Evolutionary conservation across 2,888 invertebrate genomes (phyloP), one percentile per base, ranked within the genome.

Genomic region (Epistrophe grossulariae): DNA sequence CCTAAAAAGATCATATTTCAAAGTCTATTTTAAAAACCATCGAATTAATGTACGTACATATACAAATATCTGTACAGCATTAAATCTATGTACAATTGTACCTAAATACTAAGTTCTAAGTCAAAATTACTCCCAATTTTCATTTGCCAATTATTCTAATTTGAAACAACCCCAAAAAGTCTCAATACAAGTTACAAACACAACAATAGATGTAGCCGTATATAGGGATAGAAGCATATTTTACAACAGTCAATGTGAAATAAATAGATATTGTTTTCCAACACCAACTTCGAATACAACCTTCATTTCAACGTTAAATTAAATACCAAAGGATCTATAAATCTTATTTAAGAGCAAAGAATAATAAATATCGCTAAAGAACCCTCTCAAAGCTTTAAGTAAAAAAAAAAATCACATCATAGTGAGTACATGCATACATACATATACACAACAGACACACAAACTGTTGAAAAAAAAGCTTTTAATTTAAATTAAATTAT

Each of bases 401-500:
- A 60, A 10, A 38, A 60, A 62, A 60, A 11, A 40, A 60, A 62
- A 43, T 15, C 19, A 62, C 24, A 62, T 62, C 40, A 62, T 15
- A 62, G n/a, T 28, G 31, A n/a, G 28, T 31, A 31, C 0, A 31
- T 5, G 5, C 5, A 31, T 31, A 31, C 31, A 31, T 31, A 31
- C 31, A 31, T 31, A 31, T 31, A 31, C 2, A 57, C 52, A 4
- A 17, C 38, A 35, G 6, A 55, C 31, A 9, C 17, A 40, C 9
- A 60, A 40, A 24, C n/a, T 24, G 40, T 2, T 43, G 15, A 6
- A 40, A 19, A n/a, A 28, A 62, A 43, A 62, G 62, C 62, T 62
- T 62, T 62, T 62, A 62, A 9, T 62, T 43, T 40, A n/a, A 60
- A 62, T 62, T 43, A 43, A 62, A 43, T 62, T 62, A 40, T 28